Conservation (phyloP, 2,888 invertebrate species). For the Tigriopus californicus region DNA sequence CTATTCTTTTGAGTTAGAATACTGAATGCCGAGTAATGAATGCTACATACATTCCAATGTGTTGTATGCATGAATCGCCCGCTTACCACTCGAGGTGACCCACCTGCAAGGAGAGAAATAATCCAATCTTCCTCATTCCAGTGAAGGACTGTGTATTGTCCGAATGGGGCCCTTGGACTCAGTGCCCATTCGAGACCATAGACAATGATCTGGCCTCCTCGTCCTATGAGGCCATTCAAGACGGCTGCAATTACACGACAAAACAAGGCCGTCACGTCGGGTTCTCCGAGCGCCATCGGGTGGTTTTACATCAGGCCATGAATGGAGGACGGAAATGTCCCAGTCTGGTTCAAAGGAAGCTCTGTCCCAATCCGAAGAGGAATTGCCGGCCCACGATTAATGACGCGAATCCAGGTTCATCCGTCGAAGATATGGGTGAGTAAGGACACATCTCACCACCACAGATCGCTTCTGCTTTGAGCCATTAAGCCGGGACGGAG, state of each 20-base stretch:
- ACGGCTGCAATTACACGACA: too few relatives aligned
- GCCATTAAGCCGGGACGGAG: background rate
- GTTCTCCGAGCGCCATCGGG: conserved; percentile 1
- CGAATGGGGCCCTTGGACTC: conserved; percentile 12
- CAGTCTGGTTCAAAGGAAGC: background rate
- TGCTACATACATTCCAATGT: too few relatives aligned
- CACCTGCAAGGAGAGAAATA: too few relatives aligned
- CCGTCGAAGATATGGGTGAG: too few relatives aligned
- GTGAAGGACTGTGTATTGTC: conserved; percentile 2
- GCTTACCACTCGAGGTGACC: too few relatives aligned
- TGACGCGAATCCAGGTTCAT: background rate
- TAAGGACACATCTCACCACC: too few relatives aligned
- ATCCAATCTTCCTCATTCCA: background rate
- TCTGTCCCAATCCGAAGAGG: background rate
- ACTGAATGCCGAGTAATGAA: too few relatives aligned
- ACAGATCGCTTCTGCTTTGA: background rate
- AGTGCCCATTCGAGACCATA: background rate
- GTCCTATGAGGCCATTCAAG: too few relatives aligned
- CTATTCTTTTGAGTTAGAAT: too few relatives aligned
- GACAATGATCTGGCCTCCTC: too few relatives aligned
- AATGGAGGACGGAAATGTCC: conserved; percentile 4
- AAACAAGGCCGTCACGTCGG: background rate
- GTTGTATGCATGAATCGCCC: too few relatives aligned
- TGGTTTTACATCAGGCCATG: background rate
- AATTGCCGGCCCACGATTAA: background rate